Conservation (phyloP, 2,888 invertebrate species). For the Epinotia ramella region DNA sequence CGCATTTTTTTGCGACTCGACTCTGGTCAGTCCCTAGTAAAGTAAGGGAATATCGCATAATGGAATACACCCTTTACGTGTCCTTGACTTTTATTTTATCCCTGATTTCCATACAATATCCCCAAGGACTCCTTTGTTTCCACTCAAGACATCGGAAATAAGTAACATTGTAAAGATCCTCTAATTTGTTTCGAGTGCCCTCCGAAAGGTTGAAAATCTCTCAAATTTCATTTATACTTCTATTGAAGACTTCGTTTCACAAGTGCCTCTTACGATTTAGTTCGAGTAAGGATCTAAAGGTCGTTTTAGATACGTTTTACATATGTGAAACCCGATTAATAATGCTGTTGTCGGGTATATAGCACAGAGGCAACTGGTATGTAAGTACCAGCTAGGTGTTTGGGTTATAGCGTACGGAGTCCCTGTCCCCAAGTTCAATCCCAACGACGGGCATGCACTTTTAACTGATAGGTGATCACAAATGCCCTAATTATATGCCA, state of each 20-base stretch:
- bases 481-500: no score
- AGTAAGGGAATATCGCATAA: not conserved
- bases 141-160: slow-evolving; percentile 18
- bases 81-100: not conserved
- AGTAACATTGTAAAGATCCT: slow-evolving; percentile 12
- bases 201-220: slow-evolving; percentile 11
- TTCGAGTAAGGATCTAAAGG: not conserved
- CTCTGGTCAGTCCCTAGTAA: not conserved
- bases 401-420: no score
- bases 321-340: not conserved
- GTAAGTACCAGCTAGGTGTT: no score
- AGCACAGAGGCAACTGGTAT: no score
- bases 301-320: not conserved
- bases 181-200: slow-evolving; percentile 26
- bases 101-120: not conserved
- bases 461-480: no score
- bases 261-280: slow-evolving; percentile 12
- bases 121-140: slow-evolving; percentile 24
- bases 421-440: no score
- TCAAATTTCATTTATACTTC: not conserved
- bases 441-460: no score
- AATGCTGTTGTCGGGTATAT: no score
- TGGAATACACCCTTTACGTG: not conserved
- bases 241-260: not conserved
- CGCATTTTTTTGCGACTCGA: no score